phyloP scores from a whole-genome alignment of 2,113 vertebrate genomes.

The Psophia crepitans region DNA sequence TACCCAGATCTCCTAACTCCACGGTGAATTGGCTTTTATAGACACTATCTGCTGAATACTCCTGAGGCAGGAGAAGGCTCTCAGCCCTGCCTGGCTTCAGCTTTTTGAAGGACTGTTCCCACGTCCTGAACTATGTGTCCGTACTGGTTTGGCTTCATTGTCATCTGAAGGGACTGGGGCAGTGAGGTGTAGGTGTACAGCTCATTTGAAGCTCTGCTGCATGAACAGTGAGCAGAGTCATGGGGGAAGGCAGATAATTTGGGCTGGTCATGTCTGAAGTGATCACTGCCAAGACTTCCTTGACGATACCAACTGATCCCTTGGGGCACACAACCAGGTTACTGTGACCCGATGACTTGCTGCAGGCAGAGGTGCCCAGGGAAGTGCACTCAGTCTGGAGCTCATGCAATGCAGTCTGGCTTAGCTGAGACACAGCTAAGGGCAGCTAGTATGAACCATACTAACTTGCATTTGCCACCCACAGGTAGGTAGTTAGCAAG shows the following conservation, averaged over 20 bases:
- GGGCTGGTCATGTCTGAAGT: background rate
- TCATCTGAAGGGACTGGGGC: rapidly evolving
- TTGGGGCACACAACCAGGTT: background rate
- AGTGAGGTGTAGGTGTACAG: background rate
- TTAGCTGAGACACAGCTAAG: background rate
- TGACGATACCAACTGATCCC: background rate
- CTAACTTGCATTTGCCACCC: background rate
- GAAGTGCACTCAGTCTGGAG: background rate
- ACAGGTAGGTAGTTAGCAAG: background rate
- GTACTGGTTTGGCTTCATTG: background rate
- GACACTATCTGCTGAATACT: background rate
- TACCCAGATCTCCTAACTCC: background rate
- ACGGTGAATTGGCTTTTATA: background rate
- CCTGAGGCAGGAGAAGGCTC: background rate
- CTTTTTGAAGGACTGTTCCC: background rate
- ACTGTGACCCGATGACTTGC: background rate
- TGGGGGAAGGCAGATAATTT: background rate
- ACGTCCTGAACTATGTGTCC: background rate
- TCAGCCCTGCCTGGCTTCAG: background rate
- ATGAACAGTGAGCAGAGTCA: background rate
- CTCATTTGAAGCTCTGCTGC: background rate
- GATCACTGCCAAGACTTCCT: background rate
- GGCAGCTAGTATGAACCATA: background rate
- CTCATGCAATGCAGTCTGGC: background rate
- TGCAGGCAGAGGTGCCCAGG: background rate